phyloP scores from a whole-genome alignment of 2,797 vertebrate genomes.

The Poeciliopsis paucimaculata region DNA sequence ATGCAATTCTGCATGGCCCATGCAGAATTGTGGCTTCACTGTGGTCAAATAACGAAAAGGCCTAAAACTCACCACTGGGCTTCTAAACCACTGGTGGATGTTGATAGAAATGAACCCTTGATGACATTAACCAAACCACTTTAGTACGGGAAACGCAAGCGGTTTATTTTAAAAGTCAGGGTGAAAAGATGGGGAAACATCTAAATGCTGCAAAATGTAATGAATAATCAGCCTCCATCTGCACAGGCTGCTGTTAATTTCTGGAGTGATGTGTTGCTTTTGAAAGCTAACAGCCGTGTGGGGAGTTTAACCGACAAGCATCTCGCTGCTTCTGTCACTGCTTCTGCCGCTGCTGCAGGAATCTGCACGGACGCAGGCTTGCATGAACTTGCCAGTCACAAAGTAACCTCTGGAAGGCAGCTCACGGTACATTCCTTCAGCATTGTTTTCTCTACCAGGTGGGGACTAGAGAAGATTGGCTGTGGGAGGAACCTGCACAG shows the following conservation, averaged over 20 bases:
- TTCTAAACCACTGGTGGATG: neutral
- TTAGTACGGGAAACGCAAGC: neutral
- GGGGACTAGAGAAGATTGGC: slow-evolving; percentile 58
- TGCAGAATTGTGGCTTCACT: neutral
- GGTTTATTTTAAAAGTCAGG: neutral
- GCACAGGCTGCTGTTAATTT: neutral
- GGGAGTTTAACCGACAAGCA: neutral
- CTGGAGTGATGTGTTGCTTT: neutral
- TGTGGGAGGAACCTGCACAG: slow-evolving; percentile 29
- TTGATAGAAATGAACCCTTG: neutral
- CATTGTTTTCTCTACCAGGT: slow-evolving; percentile 61
- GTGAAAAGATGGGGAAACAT: neutral
- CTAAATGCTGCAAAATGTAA: neutral
- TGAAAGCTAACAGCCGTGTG: neutral
- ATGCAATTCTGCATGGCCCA: no score
- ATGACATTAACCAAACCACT: neutral
- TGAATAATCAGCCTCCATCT: neutral
- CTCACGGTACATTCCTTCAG: slow-evolving; percentile 44
- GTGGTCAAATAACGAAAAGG: neutral
- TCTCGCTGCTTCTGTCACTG: neutral
- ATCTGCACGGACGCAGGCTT: neutral
- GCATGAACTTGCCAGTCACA: slow-evolving; percentile 3
- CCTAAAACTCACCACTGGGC: neutral
- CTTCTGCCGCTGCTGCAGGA: neutral
- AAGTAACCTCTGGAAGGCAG: neutral